These are phyloP conservation scores for Thelaira solivaga DNA, from an alignment of 2,888 invertebrate genomes.

Conservation along the genomic window DNA sequence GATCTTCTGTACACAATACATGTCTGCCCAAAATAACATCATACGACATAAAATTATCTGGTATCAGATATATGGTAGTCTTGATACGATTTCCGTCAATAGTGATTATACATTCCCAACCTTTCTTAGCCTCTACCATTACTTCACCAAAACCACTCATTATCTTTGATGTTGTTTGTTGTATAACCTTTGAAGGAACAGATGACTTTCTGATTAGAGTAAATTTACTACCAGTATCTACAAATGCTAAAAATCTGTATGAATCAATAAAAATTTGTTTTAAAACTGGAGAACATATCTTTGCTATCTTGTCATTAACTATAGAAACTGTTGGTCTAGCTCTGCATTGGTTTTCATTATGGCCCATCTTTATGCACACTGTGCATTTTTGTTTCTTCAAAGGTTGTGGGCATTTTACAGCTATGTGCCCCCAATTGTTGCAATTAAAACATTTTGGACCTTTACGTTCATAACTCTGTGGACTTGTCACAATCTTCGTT, in stretches of 20 bases:
- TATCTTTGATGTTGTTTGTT: not conserved
- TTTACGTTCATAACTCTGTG: not conserved
- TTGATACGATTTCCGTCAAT: constrained; percentile 22
- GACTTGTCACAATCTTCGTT: not conserved
- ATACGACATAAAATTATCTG: constrained; percentile 19
- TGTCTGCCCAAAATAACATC: constrained; percentile 49
- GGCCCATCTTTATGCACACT: constrained; percentile 41
- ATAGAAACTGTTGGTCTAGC: constrained; percentile 13
- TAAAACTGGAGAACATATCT: constrained; percentile 26
- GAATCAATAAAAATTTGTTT: constrained; percentile 8
- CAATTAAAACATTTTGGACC: constrained; percentile 58
- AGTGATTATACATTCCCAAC: constrained; percentile 23
- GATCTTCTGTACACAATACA: constrained; percentile 38
- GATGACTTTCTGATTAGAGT: constrained; percentile 39
- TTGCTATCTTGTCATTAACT: not conserved
- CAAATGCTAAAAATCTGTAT: constrained; percentile 25
- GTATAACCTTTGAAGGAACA: not conserved
- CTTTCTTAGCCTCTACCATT: constrained; percentile 25
- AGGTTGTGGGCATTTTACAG: constrained; percentile 52
- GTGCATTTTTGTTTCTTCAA: constrained; percentile 35
- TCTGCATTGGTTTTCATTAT: constrained; percentile 49
- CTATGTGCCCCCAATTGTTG: constrained; percentile 46
- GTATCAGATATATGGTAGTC: constrained; percentile 30
- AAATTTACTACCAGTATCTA: constrained; percentile 54
- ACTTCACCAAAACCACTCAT: constrained; percentile 55